Conservation (phyloP, 2,888 invertebrate species). For the Nomada flava region DNA sequence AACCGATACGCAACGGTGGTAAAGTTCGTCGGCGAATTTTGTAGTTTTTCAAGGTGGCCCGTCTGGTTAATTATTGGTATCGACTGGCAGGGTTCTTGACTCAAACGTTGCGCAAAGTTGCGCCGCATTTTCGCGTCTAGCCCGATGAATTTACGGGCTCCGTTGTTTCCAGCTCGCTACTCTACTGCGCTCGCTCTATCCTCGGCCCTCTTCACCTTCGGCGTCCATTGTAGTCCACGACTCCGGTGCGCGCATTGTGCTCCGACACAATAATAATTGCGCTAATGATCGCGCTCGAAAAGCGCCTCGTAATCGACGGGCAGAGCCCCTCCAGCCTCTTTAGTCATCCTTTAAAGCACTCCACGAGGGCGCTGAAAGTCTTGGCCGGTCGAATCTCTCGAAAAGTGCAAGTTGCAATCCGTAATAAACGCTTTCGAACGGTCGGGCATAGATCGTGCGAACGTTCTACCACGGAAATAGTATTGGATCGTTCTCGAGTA, state of each 20-base stretch:
- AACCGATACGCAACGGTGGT: background rate
- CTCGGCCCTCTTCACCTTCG: slow-evolving; percentile 66
- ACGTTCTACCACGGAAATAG: background rate
- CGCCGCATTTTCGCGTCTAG: slow-evolving; percentile 49
- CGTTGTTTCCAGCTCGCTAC: slow-evolving; percentile 45
- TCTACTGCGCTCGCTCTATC: slow-evolving; percentile 56
- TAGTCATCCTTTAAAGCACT: slow-evolving; percentile 59
- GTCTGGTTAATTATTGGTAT: slow-evolving; percentile 15
- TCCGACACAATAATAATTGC: slow-evolving; percentile 82
- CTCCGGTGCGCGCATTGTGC: slow-evolving; percentile 77
- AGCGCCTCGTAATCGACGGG: slow-evolving; percentile 77
- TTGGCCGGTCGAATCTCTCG: slow-evolving; percentile 17
- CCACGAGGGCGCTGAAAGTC: slow-evolving; percentile 45
- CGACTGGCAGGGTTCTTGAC: background rate
- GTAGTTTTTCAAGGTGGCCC: background rate
- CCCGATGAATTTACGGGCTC: slow-evolving; percentile 45
- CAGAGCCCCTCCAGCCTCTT: slow-evolving; percentile 57
- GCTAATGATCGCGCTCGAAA: slow-evolving; percentile 81
- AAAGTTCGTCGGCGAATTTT: slow-evolving; percentile 6
- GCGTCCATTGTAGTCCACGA: slow-evolving; percentile 75
- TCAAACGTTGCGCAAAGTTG: slow-evolving; percentile 8
- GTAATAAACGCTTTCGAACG: slow-evolving; percentile 32
- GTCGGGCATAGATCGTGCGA: background rate
- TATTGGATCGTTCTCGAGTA: background rate
- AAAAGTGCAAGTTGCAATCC: slow-evolving; percentile 56